These are phyloP conservation scores for Phylloscopus trochiloides DNA, from an alignment of 2,113 vertebrate genomes.

Conservation along the genomic window DNA sequence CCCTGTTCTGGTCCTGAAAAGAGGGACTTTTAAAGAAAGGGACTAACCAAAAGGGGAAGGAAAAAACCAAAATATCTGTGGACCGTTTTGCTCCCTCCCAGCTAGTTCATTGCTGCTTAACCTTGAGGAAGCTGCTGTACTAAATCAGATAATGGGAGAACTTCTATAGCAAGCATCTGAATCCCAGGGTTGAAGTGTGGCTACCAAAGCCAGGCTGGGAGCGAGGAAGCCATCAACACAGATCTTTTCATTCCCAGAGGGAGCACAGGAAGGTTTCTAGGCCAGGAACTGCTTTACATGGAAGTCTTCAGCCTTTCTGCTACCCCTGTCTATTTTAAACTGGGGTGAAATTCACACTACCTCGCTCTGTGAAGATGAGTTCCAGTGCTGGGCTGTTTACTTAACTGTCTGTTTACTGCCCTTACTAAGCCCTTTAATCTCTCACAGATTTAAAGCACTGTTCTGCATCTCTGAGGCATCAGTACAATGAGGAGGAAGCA, in stretches of 20 bases:
- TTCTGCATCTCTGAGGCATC: constrained; percentile 31
- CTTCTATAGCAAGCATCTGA: background rate
- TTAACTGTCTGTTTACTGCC: constrained; percentile 64
- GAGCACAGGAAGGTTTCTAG: constrained; percentile 20
- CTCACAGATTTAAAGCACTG: constrained; percentile 25
- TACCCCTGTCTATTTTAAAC: constrained; percentile 48
- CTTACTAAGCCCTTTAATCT: constrained; percentile 55
- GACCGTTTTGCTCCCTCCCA: constrained; percentile 34
- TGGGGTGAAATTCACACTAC: constrained; percentile 68
- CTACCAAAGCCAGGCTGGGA: constrained; percentile 53
- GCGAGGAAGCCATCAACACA: background rate
- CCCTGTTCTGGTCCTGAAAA: constrained; percentile 17
- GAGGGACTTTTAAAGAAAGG: background rate
- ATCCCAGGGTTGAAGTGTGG: constrained; percentile 33
- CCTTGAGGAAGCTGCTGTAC: constrained; percentile 30
- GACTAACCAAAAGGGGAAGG: background rate
- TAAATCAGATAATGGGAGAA: background rate
- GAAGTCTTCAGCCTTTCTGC: constrained; percentile 28
- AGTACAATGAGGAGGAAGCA: background rate
- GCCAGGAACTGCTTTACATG: constrained; percentile 25
- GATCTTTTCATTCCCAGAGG: constrained; percentile 39
- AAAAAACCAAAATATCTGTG: background rate
- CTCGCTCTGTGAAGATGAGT: constrained; percentile 62
- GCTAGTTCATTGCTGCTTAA: constrained; percentile 42
- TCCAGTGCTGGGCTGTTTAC: constrained; percentile 75